Evolutionary conservation across 2,113 vertebrate species (phyloP), one percentile per base, ranked within the genome.

Genomic region (Xiphorhynchus elegans): DNA sequence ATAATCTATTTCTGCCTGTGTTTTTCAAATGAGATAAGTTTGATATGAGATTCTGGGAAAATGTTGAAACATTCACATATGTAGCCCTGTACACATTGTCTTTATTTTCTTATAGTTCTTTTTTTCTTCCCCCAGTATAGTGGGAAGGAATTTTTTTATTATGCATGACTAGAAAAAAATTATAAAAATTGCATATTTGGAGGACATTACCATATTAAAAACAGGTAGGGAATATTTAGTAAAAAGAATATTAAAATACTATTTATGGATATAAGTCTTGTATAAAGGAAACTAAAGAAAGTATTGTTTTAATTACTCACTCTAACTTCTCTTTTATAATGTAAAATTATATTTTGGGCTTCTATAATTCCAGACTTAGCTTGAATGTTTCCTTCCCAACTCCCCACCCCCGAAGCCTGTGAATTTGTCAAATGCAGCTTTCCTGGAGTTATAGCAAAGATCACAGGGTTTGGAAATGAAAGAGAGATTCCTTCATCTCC

Each of bases 21-120:
- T 53, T 73, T 93, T 73, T 23, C 17, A 73, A 62, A 64, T 60
- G 6, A 76, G 68, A 29, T 59, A 47, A 46, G 2, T 73, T 77
- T 14, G 0, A 40, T 52, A 24, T 53, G 7, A 49, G 7, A 52
- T 3, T 10, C 25, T 89, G 26, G 10, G 37, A 52, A 89, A 82
- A 79, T 9, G 6, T 7, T 47, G 14, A 53, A 53, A 59, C 16
- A 52, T 17, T 77, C 37, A 77, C 4, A 16, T 15, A n/a, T 0
- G 0, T 47, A 67, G 28, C 17, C 11, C 11, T 29, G 7, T 18
- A 79, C 1, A 42, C 1, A 2, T 13, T 62, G 6, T 7, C 13
- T 76, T 78, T 49, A 20, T 63, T 87, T 82, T 75, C 52, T 89
- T 52, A 33, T 13, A 11, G 9, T 18, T 8, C 15, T 10, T 18